phyloP scores from a whole-genome alignment of 2,797 vertebrate species.

The Gallinago stenura region DNA sequence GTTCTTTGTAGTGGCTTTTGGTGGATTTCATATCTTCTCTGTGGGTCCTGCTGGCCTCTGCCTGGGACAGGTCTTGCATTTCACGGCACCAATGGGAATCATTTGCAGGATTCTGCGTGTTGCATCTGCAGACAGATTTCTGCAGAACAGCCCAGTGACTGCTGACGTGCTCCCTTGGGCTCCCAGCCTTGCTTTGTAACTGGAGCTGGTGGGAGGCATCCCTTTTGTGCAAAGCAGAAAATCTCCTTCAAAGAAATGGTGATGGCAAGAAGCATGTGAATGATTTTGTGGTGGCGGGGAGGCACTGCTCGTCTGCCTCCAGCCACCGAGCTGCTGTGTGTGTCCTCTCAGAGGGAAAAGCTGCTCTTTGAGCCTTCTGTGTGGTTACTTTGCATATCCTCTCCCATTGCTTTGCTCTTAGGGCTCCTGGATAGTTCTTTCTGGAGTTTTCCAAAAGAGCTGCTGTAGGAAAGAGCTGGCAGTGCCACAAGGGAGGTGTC shows the following conservation, averaged over 20 bases:
- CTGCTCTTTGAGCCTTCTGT: too few species aligned
- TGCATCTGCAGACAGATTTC: too few species aligned
- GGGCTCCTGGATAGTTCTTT: neutral
- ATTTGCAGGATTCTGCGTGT: neutral
- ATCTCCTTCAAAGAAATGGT: neutral
- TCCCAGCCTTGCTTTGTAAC: neutral
- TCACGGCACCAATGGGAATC: too few species aligned
- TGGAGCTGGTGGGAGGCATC: neutral
- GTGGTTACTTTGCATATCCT: neutral
- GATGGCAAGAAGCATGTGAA: neutral
- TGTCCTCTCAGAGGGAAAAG: neutral
- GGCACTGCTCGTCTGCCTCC: neutral
- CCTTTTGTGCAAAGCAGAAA: neutral
- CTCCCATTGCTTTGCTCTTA: neutral
- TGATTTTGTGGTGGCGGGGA: neutral
- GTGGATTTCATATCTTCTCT: neutral
- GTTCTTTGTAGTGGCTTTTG: accelerated
- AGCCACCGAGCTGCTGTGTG: neutral
- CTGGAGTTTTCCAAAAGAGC: neutral
- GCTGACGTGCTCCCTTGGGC: neutral
- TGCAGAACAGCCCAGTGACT: neutral
- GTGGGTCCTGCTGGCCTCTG: neutral
- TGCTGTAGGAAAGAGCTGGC: neutral
- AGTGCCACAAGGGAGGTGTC: accelerated
- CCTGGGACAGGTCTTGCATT: accelerated